Conservation (phyloP, 2,797 vertebrate species). For the Sarcoramphus papa region DNA sequence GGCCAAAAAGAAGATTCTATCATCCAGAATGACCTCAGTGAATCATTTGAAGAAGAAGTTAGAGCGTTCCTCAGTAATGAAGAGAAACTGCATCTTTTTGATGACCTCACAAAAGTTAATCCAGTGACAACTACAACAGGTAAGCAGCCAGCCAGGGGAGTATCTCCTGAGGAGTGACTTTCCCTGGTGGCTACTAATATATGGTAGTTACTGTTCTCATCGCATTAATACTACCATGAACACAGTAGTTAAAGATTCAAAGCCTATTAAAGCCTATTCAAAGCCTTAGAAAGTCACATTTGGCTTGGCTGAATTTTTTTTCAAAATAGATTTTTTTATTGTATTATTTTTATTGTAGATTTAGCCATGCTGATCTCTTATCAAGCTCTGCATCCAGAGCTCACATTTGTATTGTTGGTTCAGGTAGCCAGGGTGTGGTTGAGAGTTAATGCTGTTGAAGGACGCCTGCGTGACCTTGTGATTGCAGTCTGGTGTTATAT, state of each 20-base stretch:
- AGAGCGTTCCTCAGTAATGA: constrained; percentile 84
- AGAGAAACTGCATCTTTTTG: constrained; percentile 82
- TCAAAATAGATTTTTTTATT: no score
- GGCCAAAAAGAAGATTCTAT: constrained; percentile 51
- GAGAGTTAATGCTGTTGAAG: neutral
- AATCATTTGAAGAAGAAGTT: constrained; percentile 80
- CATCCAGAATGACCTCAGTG: constrained; percentile 52
- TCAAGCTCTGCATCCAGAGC: neutral
- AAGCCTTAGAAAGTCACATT: neutral
- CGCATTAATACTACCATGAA: neutral
- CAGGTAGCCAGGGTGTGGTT: neutral
- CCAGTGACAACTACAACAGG: constrained; percentile 90
- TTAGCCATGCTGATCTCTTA: neutral
- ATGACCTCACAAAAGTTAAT: constrained; percentile 96
- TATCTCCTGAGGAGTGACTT: neutral
- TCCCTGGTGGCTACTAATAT: neutral
- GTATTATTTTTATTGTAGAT: neutral
- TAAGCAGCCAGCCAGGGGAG: constrained; percentile 47
- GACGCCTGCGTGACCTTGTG: neutral
- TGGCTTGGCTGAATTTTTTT: neutral
- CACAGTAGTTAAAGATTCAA: neutral
- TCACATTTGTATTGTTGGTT: neutral
- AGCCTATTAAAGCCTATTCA: neutral
- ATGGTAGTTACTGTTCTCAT: neutral
- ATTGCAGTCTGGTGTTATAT: neutral